phyloP scores from a whole-genome alignment of 2,113 vertebrate species.

The Cheilinus undulatus region DNA sequence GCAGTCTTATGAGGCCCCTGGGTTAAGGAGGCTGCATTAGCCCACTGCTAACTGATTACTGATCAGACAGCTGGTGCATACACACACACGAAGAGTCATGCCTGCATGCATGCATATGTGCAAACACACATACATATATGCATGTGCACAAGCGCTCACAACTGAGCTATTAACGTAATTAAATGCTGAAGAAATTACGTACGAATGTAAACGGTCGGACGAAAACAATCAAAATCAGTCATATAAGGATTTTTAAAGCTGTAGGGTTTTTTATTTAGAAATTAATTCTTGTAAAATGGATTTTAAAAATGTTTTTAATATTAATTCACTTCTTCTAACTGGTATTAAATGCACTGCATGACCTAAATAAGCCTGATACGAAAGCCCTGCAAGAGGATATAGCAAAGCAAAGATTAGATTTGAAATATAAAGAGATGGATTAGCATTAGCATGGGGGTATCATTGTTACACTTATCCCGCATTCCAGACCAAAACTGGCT shows the following conservation, averaged over 20 bases:
- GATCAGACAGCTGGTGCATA: slow-evolving; percentile 75
- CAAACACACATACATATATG: slow-evolving; percentile 4
- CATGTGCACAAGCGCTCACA: slow-evolving; percentile 29
- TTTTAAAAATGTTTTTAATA: not conserved
- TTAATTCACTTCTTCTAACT: slow-evolving; percentile 1
- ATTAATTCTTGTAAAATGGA: not conserved
- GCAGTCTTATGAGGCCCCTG: slow-evolving; percentile 78
- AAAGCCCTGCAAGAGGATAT: slow-evolving; percentile 12
- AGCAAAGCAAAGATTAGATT: slow-evolving; percentile 30
- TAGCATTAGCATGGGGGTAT: slow-evolving; percentile 45
- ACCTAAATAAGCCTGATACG: slow-evolving; percentile 24
- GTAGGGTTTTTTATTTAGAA: slow-evolving; percentile 29
- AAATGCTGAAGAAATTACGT: slow-evolving; percentile 55
- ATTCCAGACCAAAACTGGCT: slow-evolving; percentile 45
- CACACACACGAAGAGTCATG: slow-evolving; percentile 29
- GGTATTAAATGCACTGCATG: slow-evolving; percentile 22
- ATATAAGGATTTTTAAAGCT: slow-evolving; percentile 29
- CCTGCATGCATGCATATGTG: slow-evolving; percentile 22
- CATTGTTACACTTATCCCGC: slow-evolving; percentile 38
- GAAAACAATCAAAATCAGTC: slow-evolving; percentile 38
- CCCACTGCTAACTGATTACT: slow-evolving; percentile 81
- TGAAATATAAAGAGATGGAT: slow-evolving; percentile 34
- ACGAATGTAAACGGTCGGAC: slow-evolving; percentile 42
- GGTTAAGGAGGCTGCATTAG: slow-evolving; percentile 82
- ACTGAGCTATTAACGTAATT: slow-evolving; percentile 60